Percentiles rank a stretch among this genome's conserved stretches.
These are phyloP conservation scores for Charaxes varanes DNA, from an alignment of 1,140 invertebrate species.

Conservation along the genomic window DNA sequence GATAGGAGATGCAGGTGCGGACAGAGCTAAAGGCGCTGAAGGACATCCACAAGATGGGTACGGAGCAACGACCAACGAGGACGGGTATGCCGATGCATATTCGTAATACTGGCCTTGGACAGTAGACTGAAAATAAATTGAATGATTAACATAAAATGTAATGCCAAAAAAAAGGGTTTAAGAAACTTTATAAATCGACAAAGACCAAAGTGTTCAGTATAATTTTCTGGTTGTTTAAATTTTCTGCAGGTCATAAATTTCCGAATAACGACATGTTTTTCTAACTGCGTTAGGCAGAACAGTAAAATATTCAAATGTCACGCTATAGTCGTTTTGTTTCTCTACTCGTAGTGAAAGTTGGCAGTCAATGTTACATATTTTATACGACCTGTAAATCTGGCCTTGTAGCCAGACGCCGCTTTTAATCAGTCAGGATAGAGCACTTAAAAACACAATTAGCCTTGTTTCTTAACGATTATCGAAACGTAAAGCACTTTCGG, in stretches of 20 bases:
- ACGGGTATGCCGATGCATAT: conserved; percentile 35
- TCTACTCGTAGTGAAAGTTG: no score
- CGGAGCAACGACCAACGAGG: conserved; percentile 17
- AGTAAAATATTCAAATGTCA: no score
- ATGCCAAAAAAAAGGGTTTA: neutral
- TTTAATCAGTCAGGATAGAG: neutral
- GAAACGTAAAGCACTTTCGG: neutral
- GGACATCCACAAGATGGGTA: conserved; percentile 27
- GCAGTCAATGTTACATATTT: no score
- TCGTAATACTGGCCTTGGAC: conserved; percentile 45
- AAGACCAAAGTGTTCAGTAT: no score
- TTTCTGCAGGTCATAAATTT: no score
- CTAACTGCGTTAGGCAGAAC: no score
- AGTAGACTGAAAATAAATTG: conserved; percentile 31
- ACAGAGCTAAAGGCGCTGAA: conserved; percentile 25
- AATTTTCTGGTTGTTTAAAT: no score
- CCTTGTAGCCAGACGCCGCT: neutral
- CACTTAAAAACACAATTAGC: conserved; percentile 1
- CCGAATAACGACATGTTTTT: no score
- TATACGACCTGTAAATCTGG: no score
- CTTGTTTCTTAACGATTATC: conserved; percentile 1
- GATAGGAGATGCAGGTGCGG: conserved; percentile 30
- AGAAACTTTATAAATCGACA: neutral
- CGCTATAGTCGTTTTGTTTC: no score
- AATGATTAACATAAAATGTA: neutral